These are phyloP conservation scores for Cyprinodon variegatus DNA, from an alignment of 2,113 vertebrate genomes.

Conservation along the genomic window DNA sequence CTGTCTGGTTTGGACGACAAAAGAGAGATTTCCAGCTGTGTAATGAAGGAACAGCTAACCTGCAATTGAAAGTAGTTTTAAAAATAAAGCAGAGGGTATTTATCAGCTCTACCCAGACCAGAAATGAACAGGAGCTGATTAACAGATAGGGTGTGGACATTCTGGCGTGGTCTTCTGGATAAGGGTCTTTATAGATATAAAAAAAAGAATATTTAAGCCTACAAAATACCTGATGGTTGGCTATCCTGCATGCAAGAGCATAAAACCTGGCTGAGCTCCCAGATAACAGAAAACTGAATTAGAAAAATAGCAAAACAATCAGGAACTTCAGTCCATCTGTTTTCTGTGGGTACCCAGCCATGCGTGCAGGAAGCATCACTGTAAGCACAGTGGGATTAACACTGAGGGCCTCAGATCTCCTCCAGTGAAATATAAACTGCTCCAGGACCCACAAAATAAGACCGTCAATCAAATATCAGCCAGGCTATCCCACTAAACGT, in stretches of 20 bases:
- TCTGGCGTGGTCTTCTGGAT: constrained; percentile 25
- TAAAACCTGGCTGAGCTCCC: constrained; percentile 26
- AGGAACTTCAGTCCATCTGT: constrained; percentile 77
- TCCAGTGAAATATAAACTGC: constrained; percentile 50
- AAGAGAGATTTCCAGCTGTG: constrained; percentile 16
- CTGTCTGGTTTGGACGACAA: constrained; percentile 18
- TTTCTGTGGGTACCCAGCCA: constrained; percentile 67
- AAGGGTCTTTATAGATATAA: constrained; percentile 13
- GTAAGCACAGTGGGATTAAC: constrained; percentile 67
- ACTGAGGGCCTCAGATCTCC: constrained; percentile 61
- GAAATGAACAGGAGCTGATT: constrained; percentile 25
- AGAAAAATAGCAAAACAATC: constrained; percentile 58
- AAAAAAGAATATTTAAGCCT: not conserved
- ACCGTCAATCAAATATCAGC: constrained; percentile 52
- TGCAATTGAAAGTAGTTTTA: not conserved
- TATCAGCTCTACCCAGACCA: constrained; percentile 50
- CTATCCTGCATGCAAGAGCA: not conserved
- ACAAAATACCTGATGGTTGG: not conserved
- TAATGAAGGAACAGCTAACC: constrained; percentile 11
- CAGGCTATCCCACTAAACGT: not conserved
- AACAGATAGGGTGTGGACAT: constrained; percentile 48
- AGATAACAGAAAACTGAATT: not conserved
- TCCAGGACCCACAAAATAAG: constrained; percentile 33
- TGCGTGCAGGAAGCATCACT: constrained; percentile 56
- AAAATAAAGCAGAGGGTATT: not conserved